Evolutionary conservation across 2,113 vertebrate genomes (phyloP).

Genomic region (Stegostoma tigrinum): DNA sequence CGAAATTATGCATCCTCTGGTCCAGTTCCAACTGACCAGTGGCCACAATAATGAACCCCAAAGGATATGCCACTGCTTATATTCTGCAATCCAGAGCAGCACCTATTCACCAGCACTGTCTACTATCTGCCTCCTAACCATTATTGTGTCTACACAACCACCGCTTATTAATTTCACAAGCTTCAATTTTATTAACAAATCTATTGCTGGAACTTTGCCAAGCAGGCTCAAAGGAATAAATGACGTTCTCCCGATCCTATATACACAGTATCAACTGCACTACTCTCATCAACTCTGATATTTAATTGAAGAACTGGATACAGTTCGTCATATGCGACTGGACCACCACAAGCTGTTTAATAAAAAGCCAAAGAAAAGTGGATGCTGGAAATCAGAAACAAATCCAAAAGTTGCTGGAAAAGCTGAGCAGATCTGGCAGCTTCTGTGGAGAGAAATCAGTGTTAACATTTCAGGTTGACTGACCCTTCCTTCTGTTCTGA

Average conservation of each 20-base stretch:
- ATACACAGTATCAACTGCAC: not conserved
- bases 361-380: too few species aligned
- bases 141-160: not conserved
- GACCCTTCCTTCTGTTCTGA: too few species aligned
- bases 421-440: too few species aligned
- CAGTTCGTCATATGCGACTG: not conserved
- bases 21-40: not conserved
- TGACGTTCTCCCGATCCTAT: not conserved
- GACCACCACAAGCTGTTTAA: too few species aligned
- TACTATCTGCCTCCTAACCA: not conserved
- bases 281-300: not conserved
- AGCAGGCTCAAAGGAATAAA: not conserved
- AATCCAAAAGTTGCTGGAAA: too few species aligned
- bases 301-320: not conserved
- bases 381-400: too few species aligned
- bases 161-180: not conserved
- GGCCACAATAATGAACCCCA: not conserved
- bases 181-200: not conserved
- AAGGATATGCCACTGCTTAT: not conserved
- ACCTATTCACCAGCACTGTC: not conserved
- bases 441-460: too few species aligned
- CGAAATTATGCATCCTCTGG: not conserved
- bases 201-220: not conserved
- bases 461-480: too few species aligned
- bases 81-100: not conserved